Evolutionary conservation across 2,797 vertebrate species (phyloP), one percentile per base, ranked within the genome.

Genomic region (Gallinago nigripennis): DNA sequence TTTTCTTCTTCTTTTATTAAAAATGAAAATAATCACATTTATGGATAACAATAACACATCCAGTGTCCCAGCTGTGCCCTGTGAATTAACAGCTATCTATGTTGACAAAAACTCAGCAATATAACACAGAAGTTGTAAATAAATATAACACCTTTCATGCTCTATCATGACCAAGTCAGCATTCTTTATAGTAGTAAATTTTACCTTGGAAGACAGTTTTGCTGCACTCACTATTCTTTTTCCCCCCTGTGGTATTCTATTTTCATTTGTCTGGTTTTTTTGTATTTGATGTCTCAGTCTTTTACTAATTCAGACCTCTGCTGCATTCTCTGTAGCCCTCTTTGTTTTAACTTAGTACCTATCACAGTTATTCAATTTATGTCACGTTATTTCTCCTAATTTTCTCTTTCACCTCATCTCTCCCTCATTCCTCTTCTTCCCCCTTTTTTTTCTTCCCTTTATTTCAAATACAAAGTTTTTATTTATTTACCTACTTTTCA

Each of bases 21-120:
- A 93, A 80, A 68, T 21, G 10, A 90, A 78, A 95, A 84, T 41
- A 82, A 66, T 21, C 19, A 39, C 70, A 16, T 88, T 88, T 87
- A 58, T 85, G 50, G 85, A 79, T 63, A 91, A 56, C 50, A 78
- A 31, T 53, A 78, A 71, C 30, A 39, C 19, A 57, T 87, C 18
- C 41, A 80, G 41, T 61, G 54, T 60, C 69, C 77, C 65, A 78
- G 0, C 79, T 58, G 50, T 75, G 48, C 39, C 81, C 65, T 83
- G 37, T 89, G 69, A 93, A 92, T 95, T 95, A 95, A 82, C 84
- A 95, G 76, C 86, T 81, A 57, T 45, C 27, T 65, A 50, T 73
- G 30, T 64, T 91, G 81, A 77, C 81, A 91, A 80, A 73, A 95
- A 90, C 45, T 50, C 53, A 81, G 72, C 37, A 78, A 35, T 33